These are phyloP conservation scores for Elanus axillaris DNA, from an alignment of 2,113 vertebrate species.

Conservation along the genomic window DNA sequence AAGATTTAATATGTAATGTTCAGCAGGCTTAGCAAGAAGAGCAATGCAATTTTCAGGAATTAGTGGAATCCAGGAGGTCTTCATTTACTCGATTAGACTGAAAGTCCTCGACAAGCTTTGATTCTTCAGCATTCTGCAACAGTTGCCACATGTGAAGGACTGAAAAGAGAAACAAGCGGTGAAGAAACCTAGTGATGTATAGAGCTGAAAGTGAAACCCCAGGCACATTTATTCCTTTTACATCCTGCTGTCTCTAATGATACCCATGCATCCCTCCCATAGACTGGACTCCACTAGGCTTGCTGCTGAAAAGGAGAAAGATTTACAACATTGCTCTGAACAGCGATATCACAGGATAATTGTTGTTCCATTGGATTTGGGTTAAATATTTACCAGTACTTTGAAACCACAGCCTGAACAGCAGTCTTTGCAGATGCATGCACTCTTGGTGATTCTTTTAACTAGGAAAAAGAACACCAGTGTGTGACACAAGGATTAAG, in stretches of 20 bases:
- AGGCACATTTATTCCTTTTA: neutral
- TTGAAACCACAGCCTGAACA: neutral
- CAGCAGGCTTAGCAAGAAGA: neutral
- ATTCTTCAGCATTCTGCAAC: neutral
- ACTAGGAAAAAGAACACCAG: neutral
- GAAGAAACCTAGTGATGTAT: neutral
- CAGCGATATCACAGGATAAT: neutral
- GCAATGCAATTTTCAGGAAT: neutral
- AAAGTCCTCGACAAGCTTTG: neutral
- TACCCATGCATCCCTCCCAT: neutral
- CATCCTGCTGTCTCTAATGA: neutral
- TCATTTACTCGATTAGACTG: neutral
- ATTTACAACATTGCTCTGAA: neutral
- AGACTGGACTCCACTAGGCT: neutral
- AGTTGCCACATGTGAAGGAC: neutral
- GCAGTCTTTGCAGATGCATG: neutral
- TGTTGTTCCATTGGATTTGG: neutral
- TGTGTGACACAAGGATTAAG: neutral
- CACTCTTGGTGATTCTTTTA: neutral
- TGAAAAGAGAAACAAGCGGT: neutral
- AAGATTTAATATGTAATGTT: neutral
- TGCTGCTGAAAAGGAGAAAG: neutral
- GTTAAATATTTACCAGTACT: conserved; percentile 4
- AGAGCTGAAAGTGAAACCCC: neutral
- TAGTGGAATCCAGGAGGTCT: neutral